These are phyloP conservation scores for Carabus problematicus DNA, from an alignment of 2,888 invertebrate species.

Conservation along the genomic window DNA sequence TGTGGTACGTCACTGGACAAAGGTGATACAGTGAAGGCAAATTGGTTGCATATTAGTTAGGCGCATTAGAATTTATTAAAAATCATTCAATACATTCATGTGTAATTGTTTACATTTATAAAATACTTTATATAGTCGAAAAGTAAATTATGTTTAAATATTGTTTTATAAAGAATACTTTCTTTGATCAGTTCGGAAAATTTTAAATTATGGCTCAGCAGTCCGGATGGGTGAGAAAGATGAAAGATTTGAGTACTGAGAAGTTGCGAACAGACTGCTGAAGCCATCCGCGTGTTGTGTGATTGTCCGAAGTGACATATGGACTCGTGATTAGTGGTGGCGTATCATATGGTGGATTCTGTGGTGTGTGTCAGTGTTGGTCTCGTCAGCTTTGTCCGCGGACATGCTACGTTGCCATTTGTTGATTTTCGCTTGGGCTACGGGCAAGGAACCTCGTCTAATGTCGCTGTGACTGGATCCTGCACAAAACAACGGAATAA, in stretches of 20 bases:
- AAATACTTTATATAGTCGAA: no score
- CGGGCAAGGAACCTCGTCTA: constrained; percentile 4
- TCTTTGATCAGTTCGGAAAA: not conserved
- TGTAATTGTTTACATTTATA: no score
- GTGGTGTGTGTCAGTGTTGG: constrained; percentile 22
- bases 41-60: not conserved
- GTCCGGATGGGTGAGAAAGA: no score
- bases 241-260: no score
- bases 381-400: constrained; percentile 29
- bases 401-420: constrained; percentile 34
- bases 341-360: constrained; percentile 32
- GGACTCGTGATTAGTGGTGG: no score
- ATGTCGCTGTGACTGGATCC: constrained; percentile 30
- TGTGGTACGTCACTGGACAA: no score
- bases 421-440: constrained; percentile 9
- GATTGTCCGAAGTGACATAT: no score
- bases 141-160: constrained; percentile 10
- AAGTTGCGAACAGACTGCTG: not conserved
- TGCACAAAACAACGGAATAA: constrained; percentile 4
- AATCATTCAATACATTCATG: no score
- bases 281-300: not conserved
- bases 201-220: no score
- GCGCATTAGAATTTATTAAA: constrained; percentile 2
- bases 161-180: constrained; percentile 5
- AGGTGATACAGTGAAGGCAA: not conserved